Conservation (phyloP, 2,888 invertebrate genomes). For the Temnothorax unifasciatus region DNA sequence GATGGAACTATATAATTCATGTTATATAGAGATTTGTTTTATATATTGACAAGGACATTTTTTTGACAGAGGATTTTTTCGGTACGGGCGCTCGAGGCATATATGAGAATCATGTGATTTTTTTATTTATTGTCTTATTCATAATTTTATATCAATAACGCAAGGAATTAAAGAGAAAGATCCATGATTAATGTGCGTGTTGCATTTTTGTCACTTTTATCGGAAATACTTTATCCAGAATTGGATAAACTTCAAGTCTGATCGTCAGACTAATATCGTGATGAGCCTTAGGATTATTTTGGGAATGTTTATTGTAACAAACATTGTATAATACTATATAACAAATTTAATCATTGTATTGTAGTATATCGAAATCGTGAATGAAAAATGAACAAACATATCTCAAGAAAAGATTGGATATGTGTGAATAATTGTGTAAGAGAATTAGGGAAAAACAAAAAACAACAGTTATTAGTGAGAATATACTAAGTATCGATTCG, state of each 20-base stretch:
- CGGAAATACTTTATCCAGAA: conserved; percentile 58
- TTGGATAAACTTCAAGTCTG: conserved; percentile 66
- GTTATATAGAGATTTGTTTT: conserved; percentile 73
- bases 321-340: conserved; percentile 78
- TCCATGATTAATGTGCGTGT: conserved; percentile 74
- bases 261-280: conserved; percentile 66
- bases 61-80: conserved; percentile 70
- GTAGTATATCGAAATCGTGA: conserved; percentile 75
- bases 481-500: conserved; percentile 65
- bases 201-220: conserved; percentile 72
- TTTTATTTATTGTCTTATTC: conserved; percentile 67
- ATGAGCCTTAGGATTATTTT: conserved; percentile 75
- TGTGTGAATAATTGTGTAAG: conserved; percentile 73
- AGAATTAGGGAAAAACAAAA: conserved; percentile 59
- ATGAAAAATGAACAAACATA: conserved; percentile 76
- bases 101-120: conserved; percentile 58
- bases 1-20: conserved; percentile 49
- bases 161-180: conserved; percentile 55
- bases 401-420: conserved; percentile 71
- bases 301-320: conserved; percentile 77
- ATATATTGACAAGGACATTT: conserved; percentile 33
- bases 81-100: conserved; percentile 66
- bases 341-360: conserved; percentile 77
- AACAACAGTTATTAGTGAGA: conserved; percentile 64
- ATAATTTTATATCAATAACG: conserved; percentile 65